Percentiles rank a stretch among this genome's conserved stretches.
Conservation (phyloP, 2,113 vertebrate genomes). For the Percopsis transmontana region DNA sequence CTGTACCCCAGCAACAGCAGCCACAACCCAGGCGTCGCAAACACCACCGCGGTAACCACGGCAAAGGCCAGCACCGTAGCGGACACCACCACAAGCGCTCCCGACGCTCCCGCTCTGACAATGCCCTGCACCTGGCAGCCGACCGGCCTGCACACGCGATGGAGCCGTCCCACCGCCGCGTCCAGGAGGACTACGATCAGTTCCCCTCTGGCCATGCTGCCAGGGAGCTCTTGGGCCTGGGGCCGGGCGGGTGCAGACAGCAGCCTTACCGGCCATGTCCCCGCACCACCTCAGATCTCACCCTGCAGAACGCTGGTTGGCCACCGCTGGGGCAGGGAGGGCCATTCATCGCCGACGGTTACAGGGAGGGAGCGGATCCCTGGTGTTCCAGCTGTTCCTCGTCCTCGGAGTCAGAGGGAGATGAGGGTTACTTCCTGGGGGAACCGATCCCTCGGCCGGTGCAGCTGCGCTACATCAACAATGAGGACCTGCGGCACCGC, state of each 20-base stretch:
- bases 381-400: constrained; percentile 98
- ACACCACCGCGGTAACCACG: constrained; percentile 81
- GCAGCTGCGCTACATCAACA: constrained; percentile 91
- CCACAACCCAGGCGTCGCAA: constrained; percentile 74
- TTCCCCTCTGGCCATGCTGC: constrained; percentile 84
- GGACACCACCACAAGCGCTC: constrained; percentile 85
- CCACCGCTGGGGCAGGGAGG: constrained; percentile 81
- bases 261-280: constrained; percentile 89
- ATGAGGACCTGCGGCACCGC: constrained; percentile 92
- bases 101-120: constrained; percentile 92
- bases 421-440: constrained; percentile 93
- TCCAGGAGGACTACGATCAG: constrained; percentile 89
- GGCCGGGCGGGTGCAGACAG: constrained; percentile 76
- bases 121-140: constrained; percentile 90
- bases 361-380: constrained; percentile 80
- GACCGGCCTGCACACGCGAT: constrained; percentile 84
- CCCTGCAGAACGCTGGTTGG: constrained; percentile 92
- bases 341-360: constrained; percentile 79
- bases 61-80: constrained; percentile 79
- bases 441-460: constrained; percentile 92
- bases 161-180: constrained; percentile 83
- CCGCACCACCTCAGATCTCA: constrained; percentile 93
- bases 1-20: constrained; percentile 66
- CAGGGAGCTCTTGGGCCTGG: constrained; percentile 81
- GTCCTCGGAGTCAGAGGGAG: constrained; percentile 92